Evolutionary conservation across 1,140 invertebrate genomes (phyloP).

Genomic region (Trichonephila clavipes): DNA sequence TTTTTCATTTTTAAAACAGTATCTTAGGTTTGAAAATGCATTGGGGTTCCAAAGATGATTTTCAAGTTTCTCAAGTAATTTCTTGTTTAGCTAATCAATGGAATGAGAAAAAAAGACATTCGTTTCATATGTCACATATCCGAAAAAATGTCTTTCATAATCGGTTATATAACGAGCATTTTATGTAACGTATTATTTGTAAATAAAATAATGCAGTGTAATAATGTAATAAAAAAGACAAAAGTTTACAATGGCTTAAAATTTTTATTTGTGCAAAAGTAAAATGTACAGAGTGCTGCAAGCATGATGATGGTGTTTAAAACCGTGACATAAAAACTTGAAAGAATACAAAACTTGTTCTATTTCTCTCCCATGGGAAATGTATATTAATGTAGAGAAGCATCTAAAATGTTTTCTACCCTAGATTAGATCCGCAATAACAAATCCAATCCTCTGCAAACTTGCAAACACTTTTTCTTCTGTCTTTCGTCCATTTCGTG

Average conservation of each 20-base stretch:
- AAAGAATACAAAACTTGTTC: conserved; percentile 32
- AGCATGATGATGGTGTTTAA: conserved; percentile 29
- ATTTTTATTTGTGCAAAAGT: conserved; percentile 65
- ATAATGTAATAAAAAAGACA: background rate
- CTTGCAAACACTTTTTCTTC: conserved; percentile 27
- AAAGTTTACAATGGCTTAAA: background rate
- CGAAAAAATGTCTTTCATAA: too few relatives aligned
- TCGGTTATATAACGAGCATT: too few relatives aligned
- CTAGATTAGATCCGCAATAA: conserved; percentile 57
- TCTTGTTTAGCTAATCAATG: too few relatives aligned
- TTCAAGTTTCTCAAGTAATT: too few relatives aligned
- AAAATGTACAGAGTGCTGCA: conserved; percentile 52
- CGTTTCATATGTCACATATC: too few relatives aligned
- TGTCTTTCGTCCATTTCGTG: conserved; percentile 54
- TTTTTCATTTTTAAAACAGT: too few relatives aligned
- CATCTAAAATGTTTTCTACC: conserved; percentile 10
- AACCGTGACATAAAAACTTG: conserved; percentile 35
- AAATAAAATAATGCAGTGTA: too few relatives aligned
- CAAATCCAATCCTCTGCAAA: conserved; percentile 66
- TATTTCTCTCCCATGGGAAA: background rate
- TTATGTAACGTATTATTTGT: too few relatives aligned
- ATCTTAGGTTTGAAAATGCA: too few relatives aligned
- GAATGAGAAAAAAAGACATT: too few relatives aligned
- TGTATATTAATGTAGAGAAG: background rate
- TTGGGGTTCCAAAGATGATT: too few relatives aligned